These are phyloP conservation scores for Xenopus petersii DNA, from an alignment of 2,797 vertebrate species.

Conservation along the genomic window DNA sequence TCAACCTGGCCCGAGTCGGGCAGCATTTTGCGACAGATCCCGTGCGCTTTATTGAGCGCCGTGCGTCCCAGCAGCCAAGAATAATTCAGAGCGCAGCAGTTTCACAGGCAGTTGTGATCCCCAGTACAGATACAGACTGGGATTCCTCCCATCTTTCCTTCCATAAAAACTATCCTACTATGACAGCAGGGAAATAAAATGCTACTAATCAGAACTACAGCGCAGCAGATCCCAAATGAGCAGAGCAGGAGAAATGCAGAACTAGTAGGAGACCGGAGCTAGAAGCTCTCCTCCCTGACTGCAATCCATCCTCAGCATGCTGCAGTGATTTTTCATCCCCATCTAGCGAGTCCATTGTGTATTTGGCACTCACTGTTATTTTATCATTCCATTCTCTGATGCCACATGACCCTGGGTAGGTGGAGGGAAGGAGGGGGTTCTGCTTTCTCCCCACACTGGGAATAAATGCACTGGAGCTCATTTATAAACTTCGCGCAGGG, in stretches of 20 bases:
- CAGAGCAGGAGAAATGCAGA: slow-evolving; percentile 3
- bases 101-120: slow-evolving; percentile 3
- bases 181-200: neutral
- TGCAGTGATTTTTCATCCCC: slow-evolving; percentile 68
- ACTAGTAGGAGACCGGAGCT: slow-evolving; percentile 20
- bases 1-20: slow-evolving; percentile 8
- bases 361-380: slow-evolving; percentile 43
- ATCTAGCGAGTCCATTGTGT: slow-evolving; percentile 57
- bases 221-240: slow-evolving; percentile 8
- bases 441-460: too few species aligned
- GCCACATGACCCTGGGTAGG: slow-evolving; percentile 44
- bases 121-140: neutral
- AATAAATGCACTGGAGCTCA: neutral
- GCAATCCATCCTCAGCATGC: slow-evolving; percentile 50
- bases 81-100: neutral
- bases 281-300: slow-evolving; percentile 48
- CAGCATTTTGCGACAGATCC: slow-evolving; percentile 18
- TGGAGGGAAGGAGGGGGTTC: slow-evolving; percentile 18
- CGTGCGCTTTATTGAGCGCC: neutral
- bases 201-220: neutral
- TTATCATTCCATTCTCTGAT: slow-evolving; percentile 32
- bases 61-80: neutral
- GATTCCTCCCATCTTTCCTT: slow-evolving; percentile 17
- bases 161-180: slow-evolving; percentile 14
- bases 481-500: too few species aligned